Base-by-base conservation (phyloP, 2,797 vertebrate genomes). In the Euphonia xanthogaster region DNA sequence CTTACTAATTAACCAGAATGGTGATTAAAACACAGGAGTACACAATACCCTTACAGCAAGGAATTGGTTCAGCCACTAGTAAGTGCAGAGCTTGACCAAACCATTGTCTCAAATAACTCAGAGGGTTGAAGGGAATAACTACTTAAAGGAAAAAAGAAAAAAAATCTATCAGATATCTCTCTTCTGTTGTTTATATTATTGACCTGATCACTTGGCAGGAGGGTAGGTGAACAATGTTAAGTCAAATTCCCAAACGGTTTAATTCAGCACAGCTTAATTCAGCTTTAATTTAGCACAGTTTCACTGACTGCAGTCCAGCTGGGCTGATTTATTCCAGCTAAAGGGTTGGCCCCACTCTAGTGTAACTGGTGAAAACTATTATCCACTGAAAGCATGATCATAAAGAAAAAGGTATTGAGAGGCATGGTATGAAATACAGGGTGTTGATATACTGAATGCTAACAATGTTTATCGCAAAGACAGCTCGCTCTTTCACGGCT, bases 401-500 rank as follows among this genome's bases (percentile, higher is more conserved):
- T 94, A 94, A 95, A 94, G 85, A 74, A 94, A 80, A 94, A 90
- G 78, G 76, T 94, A 96, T 88, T 86, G 91, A 95, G 87, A 96
- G 72, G 58, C 85, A 74, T 80, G 39, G 76, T 77, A 94, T 90
- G 87, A 93, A 94, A 94, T 88, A 88, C 61, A 86, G 72, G 33
- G 42, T 86, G 76, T 71, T 95, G 94, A 94, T 94, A 94, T 57
- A 83, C 91, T 72, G 89, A 91, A 87, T 74, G 58, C 57, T 91
- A 90, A 83, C 68, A 80, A 42, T 40, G 75, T 91, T 95, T 91
- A 77, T 78, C 8, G 93, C 83, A 73, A 72, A 73, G 90, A 70
- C 79, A 93, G 76, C 83, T 95, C 86, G 9, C 40, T 88, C 89
- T 80, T 88, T 91, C 86, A 84, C 39, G 39, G 51, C 88, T 81